These are phyloP conservation scores for Salvator merianae DNA, from an alignment of 2,113 vertebrate species.

Conservation along the genomic window DNA sequence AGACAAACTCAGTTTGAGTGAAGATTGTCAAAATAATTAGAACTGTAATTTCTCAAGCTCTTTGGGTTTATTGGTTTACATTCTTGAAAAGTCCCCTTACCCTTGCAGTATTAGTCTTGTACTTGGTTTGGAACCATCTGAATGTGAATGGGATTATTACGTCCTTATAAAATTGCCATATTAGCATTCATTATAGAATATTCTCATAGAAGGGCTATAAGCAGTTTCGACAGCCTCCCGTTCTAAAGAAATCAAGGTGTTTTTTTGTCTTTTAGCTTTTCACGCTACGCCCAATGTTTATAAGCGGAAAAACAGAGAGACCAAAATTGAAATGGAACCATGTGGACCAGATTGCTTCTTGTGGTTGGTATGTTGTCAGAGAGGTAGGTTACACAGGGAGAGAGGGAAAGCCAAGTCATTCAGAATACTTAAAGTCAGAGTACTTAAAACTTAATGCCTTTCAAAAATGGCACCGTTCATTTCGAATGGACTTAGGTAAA, in stretches of 20 bases:
- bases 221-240: neutral
- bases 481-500: too few species aligned
- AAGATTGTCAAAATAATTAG: neutral
- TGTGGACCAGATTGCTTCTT: slow-evolving; percentile 96
- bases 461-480: neutral
- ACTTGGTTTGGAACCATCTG: too few species aligned
- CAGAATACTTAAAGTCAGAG: neutral
- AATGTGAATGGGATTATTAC: neutral
- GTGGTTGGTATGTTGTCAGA: slow-evolving; percentile 82
- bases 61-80: neutral
- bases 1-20: neutral
- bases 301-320: slow-evolving; percentile 95
- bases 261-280: slow-evolving; percentile 85
- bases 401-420: neutral
- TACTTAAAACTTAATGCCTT: neutral
- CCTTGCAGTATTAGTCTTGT: neutral
- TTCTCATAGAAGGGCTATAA: neutral
- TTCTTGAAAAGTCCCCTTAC: neutral
- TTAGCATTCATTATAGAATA: neutral
- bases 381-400: too few species aligned
- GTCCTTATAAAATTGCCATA: neutral
- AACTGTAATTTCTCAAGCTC: neutral
- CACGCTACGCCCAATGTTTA: slow-evolving; percentile 96
- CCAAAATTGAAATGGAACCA: slow-evolving; percentile 92
- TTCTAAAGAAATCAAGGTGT: slow-evolving; percentile 20